Conservation (phyloP, 2,888 invertebrate genomes). For the Diaprepes abbreviatus region DNA sequence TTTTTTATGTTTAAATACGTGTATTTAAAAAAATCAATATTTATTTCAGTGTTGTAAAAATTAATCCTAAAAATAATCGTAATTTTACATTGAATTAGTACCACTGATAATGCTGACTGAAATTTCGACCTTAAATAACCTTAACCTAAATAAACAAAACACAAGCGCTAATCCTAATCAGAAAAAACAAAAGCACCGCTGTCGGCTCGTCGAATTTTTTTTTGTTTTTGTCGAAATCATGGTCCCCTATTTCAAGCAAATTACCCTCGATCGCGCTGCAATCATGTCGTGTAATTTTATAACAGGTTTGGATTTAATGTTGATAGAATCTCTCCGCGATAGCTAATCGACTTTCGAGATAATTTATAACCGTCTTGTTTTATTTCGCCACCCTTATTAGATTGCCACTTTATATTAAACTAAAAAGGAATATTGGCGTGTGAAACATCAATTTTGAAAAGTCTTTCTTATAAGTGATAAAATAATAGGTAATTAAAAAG, state of each 20-base stretch:
- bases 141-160: conserved; percentile 33
- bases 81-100: too few relatives aligned
- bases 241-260: conserved; percentile 60
- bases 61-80: too few relatives aligned
- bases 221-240: conserved; percentile 40
- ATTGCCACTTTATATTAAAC: conserved; percentile 37
- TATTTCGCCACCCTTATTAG: conserved; percentile 67
- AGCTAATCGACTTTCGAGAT: conserved; percentile 66
- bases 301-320: conserved; percentile 68
- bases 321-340: conserved; percentile 63
- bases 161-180: conserved; percentile 12
- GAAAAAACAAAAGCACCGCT: conserved; percentile 25
- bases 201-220: conserved; percentile 23
- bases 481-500: too few relatives aligned
- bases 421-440: conserved; percentile 18
- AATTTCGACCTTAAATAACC: conserved; percentile 6
- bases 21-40: too few relatives aligned
- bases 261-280: conserved; percentile 64
- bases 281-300: conserved; percentile 67
- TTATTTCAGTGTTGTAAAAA: too few relatives aligned
- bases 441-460: conserved; percentile 20
- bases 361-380: conserved; percentile 67
- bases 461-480: too few relatives aligned
- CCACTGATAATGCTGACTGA: background rate
- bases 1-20: too few relatives aligned